These are phyloP conservation scores for Serranus cabrilla DNA, from an alignment of 2,797 vertebrate genomes.

Conservation along the genomic window DNA sequence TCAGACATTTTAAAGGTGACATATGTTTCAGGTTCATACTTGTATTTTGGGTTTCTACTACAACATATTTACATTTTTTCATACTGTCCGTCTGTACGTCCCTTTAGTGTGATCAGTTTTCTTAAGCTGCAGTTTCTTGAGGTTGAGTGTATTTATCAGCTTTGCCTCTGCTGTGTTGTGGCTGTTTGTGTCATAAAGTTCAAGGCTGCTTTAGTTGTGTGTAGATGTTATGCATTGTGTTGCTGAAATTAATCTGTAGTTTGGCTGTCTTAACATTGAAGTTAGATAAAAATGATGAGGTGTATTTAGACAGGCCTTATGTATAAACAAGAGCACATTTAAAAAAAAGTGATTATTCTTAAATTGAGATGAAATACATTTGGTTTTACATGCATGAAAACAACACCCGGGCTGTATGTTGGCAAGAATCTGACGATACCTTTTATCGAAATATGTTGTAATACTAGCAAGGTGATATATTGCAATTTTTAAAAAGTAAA, in stretches of 20 bases:
- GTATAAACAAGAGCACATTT: not conserved
- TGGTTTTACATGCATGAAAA: not conserved
- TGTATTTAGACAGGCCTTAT: not conserved
- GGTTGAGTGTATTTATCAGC: not conserved
- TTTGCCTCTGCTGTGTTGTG: not conserved
- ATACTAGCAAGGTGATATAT: too few species aligned
- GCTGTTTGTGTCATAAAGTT: not conserved
- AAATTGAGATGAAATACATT: not conserved
- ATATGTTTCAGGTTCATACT: too few species aligned
- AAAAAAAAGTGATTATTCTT: not conserved
- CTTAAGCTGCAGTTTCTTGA: too few species aligned
- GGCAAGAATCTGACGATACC: too few species aligned
- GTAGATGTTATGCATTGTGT: not conserved
- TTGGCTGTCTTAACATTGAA: not conserved
- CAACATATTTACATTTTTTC: too few species aligned
- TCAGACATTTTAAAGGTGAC: too few species aligned
- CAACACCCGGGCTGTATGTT: too few species aligned
- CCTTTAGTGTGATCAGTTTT: not conserved
- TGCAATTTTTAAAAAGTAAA: too few species aligned
- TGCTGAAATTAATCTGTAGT: not conserved
- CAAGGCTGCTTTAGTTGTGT: not conserved
- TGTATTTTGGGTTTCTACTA: too few species aligned
- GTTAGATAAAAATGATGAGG: not conserved
- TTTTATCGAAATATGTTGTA: too few species aligned
- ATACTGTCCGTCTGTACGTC: not conserved